Evolutionary conservation across 1,140 invertebrate species (phyloP).

Genomic region (Apis dorsata): DNA sequence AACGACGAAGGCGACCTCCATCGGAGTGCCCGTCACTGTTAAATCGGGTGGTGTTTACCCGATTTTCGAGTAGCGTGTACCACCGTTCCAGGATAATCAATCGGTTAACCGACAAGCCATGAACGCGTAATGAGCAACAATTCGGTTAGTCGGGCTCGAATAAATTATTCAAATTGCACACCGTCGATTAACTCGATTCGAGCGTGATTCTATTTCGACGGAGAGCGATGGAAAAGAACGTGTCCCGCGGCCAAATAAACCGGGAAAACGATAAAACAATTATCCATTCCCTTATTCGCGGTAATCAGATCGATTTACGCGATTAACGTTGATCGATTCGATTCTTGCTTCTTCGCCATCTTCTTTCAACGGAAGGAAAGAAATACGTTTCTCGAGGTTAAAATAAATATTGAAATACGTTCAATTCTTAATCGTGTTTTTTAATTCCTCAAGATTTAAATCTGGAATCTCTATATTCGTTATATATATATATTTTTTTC

Average conservation of each 20-base stretch:
- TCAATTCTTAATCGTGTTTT: too few relatives aligned
- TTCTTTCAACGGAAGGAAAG: too few relatives aligned
- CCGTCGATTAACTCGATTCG: constrained; percentile 41
- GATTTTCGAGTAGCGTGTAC: constrained; percentile 11
- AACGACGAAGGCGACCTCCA: background rate
- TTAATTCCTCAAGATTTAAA: too few relatives aligned
- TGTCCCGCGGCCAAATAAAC: background rate
- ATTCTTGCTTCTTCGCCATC: background rate
- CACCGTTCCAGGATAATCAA: constrained; percentile 43
- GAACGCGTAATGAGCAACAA: constrained; percentile 56
- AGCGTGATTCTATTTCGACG: constrained; percentile 23
- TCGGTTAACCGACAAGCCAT: constrained; percentile 55
- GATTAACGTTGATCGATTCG: background rate
- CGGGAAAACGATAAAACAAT: background rate
- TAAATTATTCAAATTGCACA: constrained; percentile 50
- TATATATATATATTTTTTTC: too few relatives aligned
- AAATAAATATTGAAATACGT: too few relatives aligned
- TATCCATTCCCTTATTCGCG: background rate
- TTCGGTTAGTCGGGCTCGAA: constrained; percentile 41
- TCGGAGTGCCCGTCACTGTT: background rate
- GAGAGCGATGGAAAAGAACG: constrained; percentile 5
- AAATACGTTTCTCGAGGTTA: too few relatives aligned
- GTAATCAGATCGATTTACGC: background rate
- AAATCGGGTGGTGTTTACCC: constrained; percentile 38
- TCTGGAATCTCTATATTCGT: too few relatives aligned